These are phyloP conservation scores for Hydrolagus affinis DNA, from an alignment of 2,113 vertebrate species.

Conservation along the genomic window DNA sequence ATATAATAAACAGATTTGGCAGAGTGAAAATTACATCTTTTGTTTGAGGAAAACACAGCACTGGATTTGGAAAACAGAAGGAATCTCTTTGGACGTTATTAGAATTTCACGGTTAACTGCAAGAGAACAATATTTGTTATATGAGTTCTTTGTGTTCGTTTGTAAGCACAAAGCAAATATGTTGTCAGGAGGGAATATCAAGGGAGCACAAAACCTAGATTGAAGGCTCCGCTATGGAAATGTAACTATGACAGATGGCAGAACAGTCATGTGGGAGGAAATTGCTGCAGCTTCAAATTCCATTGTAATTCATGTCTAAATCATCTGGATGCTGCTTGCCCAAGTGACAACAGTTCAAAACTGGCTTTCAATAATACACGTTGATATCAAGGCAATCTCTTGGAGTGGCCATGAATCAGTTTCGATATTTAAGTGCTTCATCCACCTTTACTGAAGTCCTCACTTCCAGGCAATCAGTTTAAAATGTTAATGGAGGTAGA, in stretches of 20 bases:
- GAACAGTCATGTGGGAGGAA: slow-evolving; percentile 43
- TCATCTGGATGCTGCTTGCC: slow-evolving; percentile 37
- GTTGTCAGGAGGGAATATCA: slow-evolving; percentile 38
- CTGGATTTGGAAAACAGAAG: slow-evolving; percentile 43
- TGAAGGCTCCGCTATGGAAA: slow-evolving; percentile 44
- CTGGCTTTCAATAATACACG: neutral
- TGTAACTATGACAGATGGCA: slow-evolving; percentile 42
- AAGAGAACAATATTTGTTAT: slow-evolving; percentile 46
- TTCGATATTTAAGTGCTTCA: neutral
- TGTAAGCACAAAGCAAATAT: slow-evolving; percentile 36
- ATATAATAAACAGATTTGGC: slow-evolving; percentile 42
- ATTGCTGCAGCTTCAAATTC: slow-evolving; percentile 37
- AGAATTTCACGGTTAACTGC: slow-evolving; percentile 53
- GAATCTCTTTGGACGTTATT: slow-evolving; percentile 40
- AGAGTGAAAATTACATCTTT: slow-evolving; percentile 44
- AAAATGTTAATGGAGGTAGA: neutral
- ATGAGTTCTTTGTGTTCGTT: slow-evolving; percentile 40
- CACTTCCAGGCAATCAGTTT: neutral
- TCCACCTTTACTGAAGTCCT: neutral
- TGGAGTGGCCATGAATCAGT: neutral
- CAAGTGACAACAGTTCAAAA: slow-evolving; percentile 32
- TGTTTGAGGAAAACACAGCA: slow-evolving; percentile 47
- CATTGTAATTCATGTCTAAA: slow-evolving; percentile 20
- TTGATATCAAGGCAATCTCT: neutral
- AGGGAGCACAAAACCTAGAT: slow-evolving; percentile 37